Percentiles rank a stretch among this genome's conserved stretches.
These are phyloP conservation scores for Smithornis capensis DNA, from an alignment of 2,113 vertebrate genomes.

Conservation along the genomic window DNA sequence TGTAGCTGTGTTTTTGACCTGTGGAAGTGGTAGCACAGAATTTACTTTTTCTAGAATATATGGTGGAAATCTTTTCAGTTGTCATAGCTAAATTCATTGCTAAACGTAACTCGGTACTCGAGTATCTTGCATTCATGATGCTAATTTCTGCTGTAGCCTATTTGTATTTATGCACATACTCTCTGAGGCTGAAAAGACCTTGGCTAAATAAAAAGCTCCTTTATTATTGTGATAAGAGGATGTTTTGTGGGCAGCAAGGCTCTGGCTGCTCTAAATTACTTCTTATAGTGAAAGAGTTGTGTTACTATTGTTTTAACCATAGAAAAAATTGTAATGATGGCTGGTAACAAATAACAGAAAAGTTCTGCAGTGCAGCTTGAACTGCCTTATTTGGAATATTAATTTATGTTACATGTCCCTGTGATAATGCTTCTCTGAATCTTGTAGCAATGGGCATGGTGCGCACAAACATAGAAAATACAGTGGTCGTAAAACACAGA, in stretches of 20 bases:
- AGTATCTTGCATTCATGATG: conserved; percentile 14
- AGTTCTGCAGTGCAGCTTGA: not conserved
- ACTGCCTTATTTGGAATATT: not conserved
- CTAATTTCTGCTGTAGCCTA: conserved; percentile 1
- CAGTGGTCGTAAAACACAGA: not conserved
- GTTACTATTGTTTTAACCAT: not conserved
- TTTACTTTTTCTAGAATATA: not conserved
- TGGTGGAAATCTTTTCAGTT: not conserved
- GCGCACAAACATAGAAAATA: accelerated
- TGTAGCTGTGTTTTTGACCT: not conserved
- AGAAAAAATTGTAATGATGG: not conserved
- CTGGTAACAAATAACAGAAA: not conserved
- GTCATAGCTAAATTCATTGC: not conserved
- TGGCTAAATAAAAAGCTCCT: not conserved
- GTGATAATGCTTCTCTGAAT: not conserved
- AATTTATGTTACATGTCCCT: not conserved
- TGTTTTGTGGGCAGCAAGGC: not conserved
- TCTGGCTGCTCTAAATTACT: not conserved
- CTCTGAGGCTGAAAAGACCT: not conserved
- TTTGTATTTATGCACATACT: not conserved
- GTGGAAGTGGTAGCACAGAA: not conserved
- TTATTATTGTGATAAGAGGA: not conserved
- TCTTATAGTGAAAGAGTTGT: not conserved
- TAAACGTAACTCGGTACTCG: not conserved
- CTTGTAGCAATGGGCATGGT: not conserved